These are phyloP conservation scores for Vannuccia rotundouncinata DNA, from an alignment of 2,888 invertebrate genomes.

Conservation along the genomic window DNA sequence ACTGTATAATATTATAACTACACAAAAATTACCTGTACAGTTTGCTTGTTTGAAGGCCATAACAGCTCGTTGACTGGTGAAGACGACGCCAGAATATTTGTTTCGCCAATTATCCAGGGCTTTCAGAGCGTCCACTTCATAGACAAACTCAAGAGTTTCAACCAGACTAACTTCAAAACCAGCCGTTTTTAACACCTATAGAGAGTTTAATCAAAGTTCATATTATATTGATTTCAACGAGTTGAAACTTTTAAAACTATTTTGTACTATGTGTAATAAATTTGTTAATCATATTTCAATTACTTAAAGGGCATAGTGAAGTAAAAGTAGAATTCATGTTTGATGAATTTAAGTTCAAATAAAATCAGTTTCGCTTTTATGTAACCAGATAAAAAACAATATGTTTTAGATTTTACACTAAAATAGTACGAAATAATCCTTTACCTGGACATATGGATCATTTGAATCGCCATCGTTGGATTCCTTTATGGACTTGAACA, in stretches of 20 bases:
- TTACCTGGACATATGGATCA: neutral
- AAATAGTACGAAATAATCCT: no score
- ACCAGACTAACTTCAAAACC: slow-evolving; percentile 25
- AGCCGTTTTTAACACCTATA: slow-evolving; percentile 23
- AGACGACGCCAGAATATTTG: slow-evolving; percentile 6
- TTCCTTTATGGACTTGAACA: slow-evolving; percentile 5
- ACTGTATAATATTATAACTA: neutral
- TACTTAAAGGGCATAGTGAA: no score
- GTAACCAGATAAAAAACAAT: no score
- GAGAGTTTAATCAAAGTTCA: neutral
- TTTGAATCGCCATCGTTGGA: slow-evolving; percentile 6
- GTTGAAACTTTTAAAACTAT: no score
- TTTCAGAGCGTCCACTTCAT: slow-evolving; percentile 20
- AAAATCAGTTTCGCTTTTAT: no score
- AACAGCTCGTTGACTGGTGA: slow-evolving; percentile 33
- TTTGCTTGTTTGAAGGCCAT: slow-evolving; percentile 20
- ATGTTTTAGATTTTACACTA: no score
- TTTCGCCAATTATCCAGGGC: slow-evolving; percentile 10
- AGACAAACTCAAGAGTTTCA: slow-evolving; percentile 35
- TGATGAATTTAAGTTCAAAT: no score
- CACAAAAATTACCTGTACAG: neutral
- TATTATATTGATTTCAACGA: no score
- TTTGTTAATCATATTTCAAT: no score
- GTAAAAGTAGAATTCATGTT: no score
- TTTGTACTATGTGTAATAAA: no score